Conservation (phyloP, 2,888 invertebrate genomes). For the Orchestes rusci region DNA sequence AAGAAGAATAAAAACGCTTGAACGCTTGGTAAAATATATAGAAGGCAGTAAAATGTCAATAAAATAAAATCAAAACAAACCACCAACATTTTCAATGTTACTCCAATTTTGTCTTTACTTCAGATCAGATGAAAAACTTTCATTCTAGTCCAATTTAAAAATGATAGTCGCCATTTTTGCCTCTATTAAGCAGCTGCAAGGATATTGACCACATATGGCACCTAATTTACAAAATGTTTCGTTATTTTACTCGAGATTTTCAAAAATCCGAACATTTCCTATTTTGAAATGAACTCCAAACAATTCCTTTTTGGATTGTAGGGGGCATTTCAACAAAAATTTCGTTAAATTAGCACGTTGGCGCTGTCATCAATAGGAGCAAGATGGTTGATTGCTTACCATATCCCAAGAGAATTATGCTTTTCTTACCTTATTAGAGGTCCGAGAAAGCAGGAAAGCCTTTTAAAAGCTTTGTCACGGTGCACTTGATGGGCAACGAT, state of each 20-base stretch:
- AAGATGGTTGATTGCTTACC: conserved; percentile 22
- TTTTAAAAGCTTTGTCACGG: neutral
- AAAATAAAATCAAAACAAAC: no score
- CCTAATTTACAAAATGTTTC: neutral
- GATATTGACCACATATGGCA: conserved; percentile 14
- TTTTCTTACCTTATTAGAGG: conserved; percentile 20
- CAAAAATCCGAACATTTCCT: neutral
- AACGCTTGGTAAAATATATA: no score
- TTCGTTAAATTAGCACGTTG: conserved; percentile 61
- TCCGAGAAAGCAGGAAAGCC: neutral
- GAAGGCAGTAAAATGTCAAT: no score
- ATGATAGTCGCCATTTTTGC: conserved; percentile 14
- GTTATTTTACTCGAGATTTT: neutral
- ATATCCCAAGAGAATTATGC: no score
- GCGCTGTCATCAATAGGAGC: conserved; percentile 53
- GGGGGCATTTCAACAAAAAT: conserved; percentile 62
- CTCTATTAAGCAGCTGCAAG: conserved; percentile 19
- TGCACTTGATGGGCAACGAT: no score
- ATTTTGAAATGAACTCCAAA: neutral
- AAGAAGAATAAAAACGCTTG: no score
- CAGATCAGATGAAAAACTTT: no score
- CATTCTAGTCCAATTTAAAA: neutral
- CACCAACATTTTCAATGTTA: no score
- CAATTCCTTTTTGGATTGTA: conserved; percentile 38
- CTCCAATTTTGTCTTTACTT: no score